Evolutionary conservation across 1,140 invertebrate species (phyloP).

Genomic region (Drosophila albomicans): DNA sequence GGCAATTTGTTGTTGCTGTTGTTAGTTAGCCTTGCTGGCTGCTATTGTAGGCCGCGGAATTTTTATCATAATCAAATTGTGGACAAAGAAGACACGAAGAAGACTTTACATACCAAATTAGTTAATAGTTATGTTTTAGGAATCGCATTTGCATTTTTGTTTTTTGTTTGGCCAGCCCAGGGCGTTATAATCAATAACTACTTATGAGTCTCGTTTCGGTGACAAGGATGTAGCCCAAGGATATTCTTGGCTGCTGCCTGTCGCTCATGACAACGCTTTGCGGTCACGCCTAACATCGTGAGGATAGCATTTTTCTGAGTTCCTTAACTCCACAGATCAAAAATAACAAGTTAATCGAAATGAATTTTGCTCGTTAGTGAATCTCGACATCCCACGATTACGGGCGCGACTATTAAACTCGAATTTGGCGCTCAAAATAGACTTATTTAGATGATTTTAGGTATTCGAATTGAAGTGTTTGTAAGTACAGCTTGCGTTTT

Average conservation of each 20-base stretch:
- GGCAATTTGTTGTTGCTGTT: constrained; percentile 64
- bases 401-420: constrained; percentile 59
- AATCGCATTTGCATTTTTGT: constrained; percentile 60
- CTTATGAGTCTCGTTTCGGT: constrained; percentile 70
- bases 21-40: constrained; percentile 58
- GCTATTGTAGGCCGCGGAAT: constrained; percentile 46
- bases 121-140: constrained; percentile 81
- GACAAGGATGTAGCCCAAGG: constrained; percentile 50
- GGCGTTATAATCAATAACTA: constrained; percentile 53
- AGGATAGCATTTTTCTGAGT: constrained; percentile 41
- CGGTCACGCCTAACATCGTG: constrained; percentile 23
- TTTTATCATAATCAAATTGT: constrained; percentile 57
- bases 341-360: constrained; percentile 22
- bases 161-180: constrained; percentile 56
- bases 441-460: constrained; percentile 81
- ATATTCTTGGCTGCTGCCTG: constrained; percentile 39
- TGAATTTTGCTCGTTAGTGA: constrained; percentile 20
- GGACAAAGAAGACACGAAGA: constrained; percentile 77
- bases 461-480: constrained; percentile 70
- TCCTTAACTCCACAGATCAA: constrained; percentile 31
- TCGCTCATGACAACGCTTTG: constrained; percentile 51
- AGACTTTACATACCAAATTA: constrained; percentile 83
- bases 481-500: constrained; percentile 63
- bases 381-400: constrained; percentile 33
- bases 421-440: constrained; percentile 84